Evolutionary conservation across 1,140 invertebrate species (phyloP), one percentile per base, ranked within the genome.

Genomic region (Plectrocnemia conspersa): DNA sequence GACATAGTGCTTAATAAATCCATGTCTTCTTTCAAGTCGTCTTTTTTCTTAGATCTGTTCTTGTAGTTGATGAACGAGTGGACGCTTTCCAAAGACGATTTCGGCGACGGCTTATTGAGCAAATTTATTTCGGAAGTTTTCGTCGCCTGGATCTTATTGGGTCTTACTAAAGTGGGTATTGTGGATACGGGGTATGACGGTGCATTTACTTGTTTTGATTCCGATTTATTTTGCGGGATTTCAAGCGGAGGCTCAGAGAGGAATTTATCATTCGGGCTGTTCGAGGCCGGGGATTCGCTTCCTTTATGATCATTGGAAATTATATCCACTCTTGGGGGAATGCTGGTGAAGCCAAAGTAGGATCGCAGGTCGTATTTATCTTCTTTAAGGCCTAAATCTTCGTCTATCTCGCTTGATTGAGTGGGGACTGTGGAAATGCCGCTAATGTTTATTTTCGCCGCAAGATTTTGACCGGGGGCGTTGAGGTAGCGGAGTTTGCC

Each of bases 311-410:
- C 53, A 10, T 33, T 25, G 38, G 47, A 40, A 50, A 15, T 42
- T 16, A 41, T 24, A 15, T 58, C 56, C 15, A 18, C n/a, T 33
- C 48, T 50, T 29, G 19, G 24, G 23, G 58, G 58, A 29, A 25
- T 38, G n/a, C 21, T 46, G 25, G 58, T 56, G 45, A 54, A 53
- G 25, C 58, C 58, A 21, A 61, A 61, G 48, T 56, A 61, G 16
- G 58, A 61, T 49, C 58, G 19, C 45, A 61, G 32, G 33, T 60
- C 53, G 44, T 56, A 60, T 60, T 60, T 60, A 49, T 60, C 54
- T 53, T 61, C 49, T 44, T 56, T 61, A 21, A 33, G 9, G 10
- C 13, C 11, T 4, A 29, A 6, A 23, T 36, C 29, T 33, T 18
- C 27, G 21, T 13, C 36, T 33, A 18, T 40, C 36, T 41, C 33